Percentiles rank a stretch among this genome's conserved stretches.
Evolutionary conservation across 2,888 invertebrate species (phyloP).

Genomic region (Cephus pulcher): DNA sequence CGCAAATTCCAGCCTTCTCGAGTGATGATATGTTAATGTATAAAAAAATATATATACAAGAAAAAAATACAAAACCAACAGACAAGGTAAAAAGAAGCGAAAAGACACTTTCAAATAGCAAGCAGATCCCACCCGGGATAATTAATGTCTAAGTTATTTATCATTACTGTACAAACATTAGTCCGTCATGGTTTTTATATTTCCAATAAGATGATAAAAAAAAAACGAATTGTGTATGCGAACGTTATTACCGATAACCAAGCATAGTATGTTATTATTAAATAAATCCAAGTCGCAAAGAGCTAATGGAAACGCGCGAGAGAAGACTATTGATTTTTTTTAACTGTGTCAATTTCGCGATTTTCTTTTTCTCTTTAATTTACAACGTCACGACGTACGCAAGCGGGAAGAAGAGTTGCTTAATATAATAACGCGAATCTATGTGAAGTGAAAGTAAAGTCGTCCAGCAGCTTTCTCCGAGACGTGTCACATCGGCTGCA

Average conservation of each 20-base stretch:
- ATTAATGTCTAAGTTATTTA: conserved; percentile 55
- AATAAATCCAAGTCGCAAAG: conserved; percentile 9
- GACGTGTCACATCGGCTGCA: conserved; percentile 43
- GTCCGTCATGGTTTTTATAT: conserved; percentile 41
- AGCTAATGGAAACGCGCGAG: background rate
- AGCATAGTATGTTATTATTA: conserved; percentile 11
- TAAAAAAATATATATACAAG: background rate
- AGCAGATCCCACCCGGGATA: background rate
- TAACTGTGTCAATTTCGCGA: background rate
- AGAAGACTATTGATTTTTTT: background rate
- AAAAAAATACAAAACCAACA: background rate
- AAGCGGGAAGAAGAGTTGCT: conserved; percentile 40
- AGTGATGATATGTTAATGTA: background rate
- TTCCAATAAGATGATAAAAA: conserved; percentile 25
- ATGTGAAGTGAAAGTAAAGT: conserved; percentile 58
- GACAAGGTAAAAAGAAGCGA: background rate
- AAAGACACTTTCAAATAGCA: background rate
- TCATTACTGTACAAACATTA: conserved; percentile 51
- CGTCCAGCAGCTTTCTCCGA: conserved; percentile 58
- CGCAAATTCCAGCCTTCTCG: background rate
- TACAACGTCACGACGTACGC: conserved; percentile 6
- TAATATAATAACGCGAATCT: conserved; percentile 40
- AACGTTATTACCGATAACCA: conserved; percentile 22
- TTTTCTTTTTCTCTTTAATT: background rate
- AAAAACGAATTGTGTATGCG: conserved; percentile 27